Percentiles rank a stretch among this genome's conserved stretches.
phyloP scores from a whole-genome alignment of 2,888 invertebrate species.

The Thalpophila matura region DNA sequence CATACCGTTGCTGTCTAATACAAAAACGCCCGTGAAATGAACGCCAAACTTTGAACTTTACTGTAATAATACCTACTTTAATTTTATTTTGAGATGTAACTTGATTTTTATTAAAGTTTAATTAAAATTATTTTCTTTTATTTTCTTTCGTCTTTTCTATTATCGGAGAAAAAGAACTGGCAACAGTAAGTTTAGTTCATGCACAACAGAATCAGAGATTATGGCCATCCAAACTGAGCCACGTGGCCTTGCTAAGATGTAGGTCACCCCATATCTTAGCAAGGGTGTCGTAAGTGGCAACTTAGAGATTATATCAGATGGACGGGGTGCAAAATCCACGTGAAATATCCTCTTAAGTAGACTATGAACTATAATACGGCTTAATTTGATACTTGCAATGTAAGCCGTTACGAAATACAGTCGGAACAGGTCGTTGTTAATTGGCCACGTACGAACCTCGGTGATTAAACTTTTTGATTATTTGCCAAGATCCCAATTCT shows the following conservation, averaged over 20 bases:
- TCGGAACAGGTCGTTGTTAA: too few relatives aligned
- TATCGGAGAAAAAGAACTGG: not conserved
- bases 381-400: constrained; percentile 4
- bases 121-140: not conserved
- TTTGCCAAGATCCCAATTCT: not conserved
- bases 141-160: not conserved
- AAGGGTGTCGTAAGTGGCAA: constrained; percentile 41
- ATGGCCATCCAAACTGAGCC: not conserved
- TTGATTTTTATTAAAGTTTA: too few relatives aligned
- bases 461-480: not conserved
- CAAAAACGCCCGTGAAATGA: too few relatives aligned
- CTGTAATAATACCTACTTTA: too few relatives aligned
- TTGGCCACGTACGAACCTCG: too few relatives aligned
- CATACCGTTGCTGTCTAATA: too few relatives aligned
- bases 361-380: constrained; percentile 6
- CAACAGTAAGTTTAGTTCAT: not conserved
- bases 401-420: not conserved
- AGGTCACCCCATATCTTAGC: constrained; percentile 48
- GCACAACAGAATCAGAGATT: not conserved
- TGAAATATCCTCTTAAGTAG: not conserved
- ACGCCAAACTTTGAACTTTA: too few relatives aligned
- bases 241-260: constrained; percentile 9
- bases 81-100: too few relatives aligned
- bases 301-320: constrained; percentile 52
- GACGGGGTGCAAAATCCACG: constrained; percentile 4